Conservation (phyloP, 2,888 invertebrate genomes). For the Ochlodes sylvanus region DNA sequence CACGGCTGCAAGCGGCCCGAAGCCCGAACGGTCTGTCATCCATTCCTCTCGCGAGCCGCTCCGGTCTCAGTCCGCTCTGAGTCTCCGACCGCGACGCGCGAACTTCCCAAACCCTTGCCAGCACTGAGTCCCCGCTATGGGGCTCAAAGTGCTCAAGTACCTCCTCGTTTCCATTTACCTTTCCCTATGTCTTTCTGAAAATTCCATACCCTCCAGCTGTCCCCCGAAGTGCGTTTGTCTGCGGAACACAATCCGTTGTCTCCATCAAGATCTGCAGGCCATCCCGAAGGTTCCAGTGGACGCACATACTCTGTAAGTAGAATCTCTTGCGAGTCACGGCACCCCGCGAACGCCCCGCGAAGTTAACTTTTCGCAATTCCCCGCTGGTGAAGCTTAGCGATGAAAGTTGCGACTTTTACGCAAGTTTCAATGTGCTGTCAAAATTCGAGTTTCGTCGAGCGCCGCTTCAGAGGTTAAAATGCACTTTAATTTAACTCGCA, state of each 20-base stretch:
- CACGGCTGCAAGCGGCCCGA: conserved; percentile 7
- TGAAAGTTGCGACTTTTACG: conserved; percentile 12
- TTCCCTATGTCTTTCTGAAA: conserved; percentile 29
- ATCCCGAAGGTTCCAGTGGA: conserved; percentile 63
- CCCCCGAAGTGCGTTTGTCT: conserved; percentile 68
- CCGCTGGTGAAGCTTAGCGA: conserved; percentile 23
- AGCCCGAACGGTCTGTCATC: conserved; percentile 7
- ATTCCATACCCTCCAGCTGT: conserved; percentile 52
- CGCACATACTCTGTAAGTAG: conserved; percentile 73
- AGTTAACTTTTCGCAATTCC: conserved; percentile 17
- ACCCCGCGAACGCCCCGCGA: conserved; percentile 8
- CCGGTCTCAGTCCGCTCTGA: conserved; percentile 22
- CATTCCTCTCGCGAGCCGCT: conserved; percentile 27
- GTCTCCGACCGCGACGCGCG: conserved; percentile 20
- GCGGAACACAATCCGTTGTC: conserved; percentile 63
- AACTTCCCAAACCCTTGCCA: neutral
- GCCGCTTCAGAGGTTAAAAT: conserved; percentile 13
- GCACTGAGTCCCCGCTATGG: conserved; percentile 50
- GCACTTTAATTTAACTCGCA: conserved; percentile 2
- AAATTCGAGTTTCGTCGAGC: neutral
- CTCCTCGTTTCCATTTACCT: conserved; percentile 54
- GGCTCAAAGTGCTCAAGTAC: conserved; percentile 52
- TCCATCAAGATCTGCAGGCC: conserved; percentile 61
- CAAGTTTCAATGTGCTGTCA: neutral
- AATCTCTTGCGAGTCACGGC: neutral